A percentile compares a stretch with the other conserved stretches of the same genome.
phyloP scores from a whole-genome alignment of 2,888 invertebrate species.

The Escarpia spicata region DNA sequence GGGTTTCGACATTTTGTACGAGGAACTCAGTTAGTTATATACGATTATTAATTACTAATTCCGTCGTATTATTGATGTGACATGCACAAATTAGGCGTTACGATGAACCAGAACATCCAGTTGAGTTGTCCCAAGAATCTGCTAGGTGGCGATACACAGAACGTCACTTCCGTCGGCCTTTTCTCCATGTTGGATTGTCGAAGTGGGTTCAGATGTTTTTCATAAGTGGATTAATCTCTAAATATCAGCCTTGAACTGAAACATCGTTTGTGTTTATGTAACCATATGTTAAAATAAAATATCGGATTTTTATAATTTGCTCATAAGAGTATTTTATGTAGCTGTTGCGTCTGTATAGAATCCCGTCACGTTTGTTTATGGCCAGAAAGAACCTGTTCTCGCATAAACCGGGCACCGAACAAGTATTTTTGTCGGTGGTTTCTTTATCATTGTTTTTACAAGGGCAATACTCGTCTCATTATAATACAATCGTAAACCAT shows the following conservation, averaged over 20 bases:
- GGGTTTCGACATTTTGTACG: not conserved
- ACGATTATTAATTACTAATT: not conserved
- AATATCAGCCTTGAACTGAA: not conserved
- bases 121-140: not conserved
- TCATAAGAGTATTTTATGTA: not conserved
- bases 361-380: not conserved
- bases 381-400: not conserved
- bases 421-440: not conserved
- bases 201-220: not conserved
- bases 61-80: not conserved
- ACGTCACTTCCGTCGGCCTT: conserved; percentile 16
- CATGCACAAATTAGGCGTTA: not conserved
- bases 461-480: no score
- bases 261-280: not conserved
- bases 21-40: not conserved
- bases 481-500: no score
- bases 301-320: not conserved
- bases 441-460: no score
- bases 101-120: not conserved
- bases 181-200: conserved; percentile 16
- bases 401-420: not conserved
- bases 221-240: not conserved
- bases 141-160: not conserved
- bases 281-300: not conserved
- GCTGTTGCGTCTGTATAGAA: not conserved